Evolutionary conservation across 1,140 invertebrate genomes (phyloP), one percentile per base, ranked within the genome.

Genomic region (Lordiphosa clarofinis): DNA sequence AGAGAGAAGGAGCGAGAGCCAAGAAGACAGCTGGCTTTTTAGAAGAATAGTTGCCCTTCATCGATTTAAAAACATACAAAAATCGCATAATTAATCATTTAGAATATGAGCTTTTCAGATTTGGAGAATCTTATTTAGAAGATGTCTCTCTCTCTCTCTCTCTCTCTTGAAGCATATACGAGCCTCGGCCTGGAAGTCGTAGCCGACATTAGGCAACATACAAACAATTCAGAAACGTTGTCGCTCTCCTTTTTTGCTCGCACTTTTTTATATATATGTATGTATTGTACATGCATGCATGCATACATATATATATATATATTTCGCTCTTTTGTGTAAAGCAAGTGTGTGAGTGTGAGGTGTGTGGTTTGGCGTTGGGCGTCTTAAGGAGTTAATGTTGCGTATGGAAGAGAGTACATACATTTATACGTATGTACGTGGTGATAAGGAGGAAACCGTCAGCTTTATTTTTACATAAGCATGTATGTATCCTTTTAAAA

Each of bases 371-470:
- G 19, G 9, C 47, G 33, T 31, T 43, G 37, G 54, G 54, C 55
- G 39, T 72, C 73, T 71, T 76, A 39, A 55, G 58, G 13, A 59
- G 52, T 21, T 72, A 53, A 58, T 46, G 46, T 33, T 60, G 21
- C n/a, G 21, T 21, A 42, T 12, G 28, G 33, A 12, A 39, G 8
- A 8, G 28, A 28, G 8, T 31, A 31, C 28, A 31, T 31, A 19
- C 19, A 19, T 19, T 3, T 4, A 19, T 19, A 19, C 19, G 19
- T 19, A 19, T 19, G 19, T 19, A 19, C 3, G 19, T 1, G 19
- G 2, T 19, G 19, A 19, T 19, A 19, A 19, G 19, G 19, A 19
- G 2, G 3, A 19, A 19, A 19, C 19, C 19, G 19, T 19, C 19
- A 19, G 19, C 19, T 3, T 3, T 19, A 19, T 19, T 19, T 19